Evolutionary conservation across 2,888 invertebrate genomes (phyloP).

Genomic region (Agonum fuliginosum): DNA sequence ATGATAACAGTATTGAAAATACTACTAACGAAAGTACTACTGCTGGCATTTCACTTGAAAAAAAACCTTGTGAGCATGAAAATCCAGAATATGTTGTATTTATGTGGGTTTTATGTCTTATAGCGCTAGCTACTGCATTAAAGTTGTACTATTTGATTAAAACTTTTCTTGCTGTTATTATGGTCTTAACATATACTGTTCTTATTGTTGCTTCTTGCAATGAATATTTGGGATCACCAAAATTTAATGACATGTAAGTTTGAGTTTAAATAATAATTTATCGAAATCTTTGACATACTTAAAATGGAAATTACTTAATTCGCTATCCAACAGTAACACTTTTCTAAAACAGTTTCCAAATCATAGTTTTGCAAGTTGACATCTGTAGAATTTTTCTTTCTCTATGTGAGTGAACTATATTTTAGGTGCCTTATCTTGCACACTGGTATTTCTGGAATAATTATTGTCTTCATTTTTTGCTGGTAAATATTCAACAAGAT

Average conservation of each 20-base stretch:
- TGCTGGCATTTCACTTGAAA: not conserved
- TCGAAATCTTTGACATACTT: too few relatives aligned
- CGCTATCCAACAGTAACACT: too few relatives aligned
- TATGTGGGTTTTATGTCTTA: conserved; percentile 94
- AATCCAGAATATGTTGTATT: conserved; percentile 93
- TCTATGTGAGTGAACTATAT: too few relatives aligned
- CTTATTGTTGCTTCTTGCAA: conserved; percentile 77
- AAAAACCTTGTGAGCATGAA: conserved; percentile 65
- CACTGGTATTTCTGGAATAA: too few relatives aligned
- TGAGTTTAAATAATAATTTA: not conserved
- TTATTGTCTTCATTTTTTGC: too few relatives aligned
- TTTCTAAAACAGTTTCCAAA: too few relatives aligned
- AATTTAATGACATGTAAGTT: conserved; percentile 3
- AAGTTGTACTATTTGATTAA: conserved; percentile 93
- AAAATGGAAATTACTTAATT: too few relatives aligned
- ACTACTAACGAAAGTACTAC: not conserved
- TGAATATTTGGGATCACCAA: conserved; percentile 56
- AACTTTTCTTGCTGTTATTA: conserved; percentile 83
- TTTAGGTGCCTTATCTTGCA: too few relatives aligned
- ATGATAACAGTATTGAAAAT: not conserved
- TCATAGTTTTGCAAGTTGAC: too few relatives aligned
- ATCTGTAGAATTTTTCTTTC: too few relatives aligned
- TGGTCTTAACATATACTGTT: conserved; percentile 84
- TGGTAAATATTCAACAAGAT: too few relatives aligned
- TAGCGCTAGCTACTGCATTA: conserved; percentile 92